Conservation (phyloP, 37 sponge, comb jelly and placozoan genomes). For the Hormiphora californensis region DNA sequence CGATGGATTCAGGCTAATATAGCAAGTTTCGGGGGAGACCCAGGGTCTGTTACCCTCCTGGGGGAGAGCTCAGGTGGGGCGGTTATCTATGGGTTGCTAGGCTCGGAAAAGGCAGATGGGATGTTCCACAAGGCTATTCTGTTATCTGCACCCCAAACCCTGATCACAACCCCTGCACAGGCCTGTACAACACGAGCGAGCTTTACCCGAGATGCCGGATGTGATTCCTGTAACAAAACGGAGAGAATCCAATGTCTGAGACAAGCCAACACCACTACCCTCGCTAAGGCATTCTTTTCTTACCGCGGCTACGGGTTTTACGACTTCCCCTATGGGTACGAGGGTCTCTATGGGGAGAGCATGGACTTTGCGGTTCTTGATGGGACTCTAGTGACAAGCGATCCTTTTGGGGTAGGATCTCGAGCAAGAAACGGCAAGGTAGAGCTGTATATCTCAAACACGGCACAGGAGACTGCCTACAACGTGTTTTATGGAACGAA, state of each 20-base stretch:
- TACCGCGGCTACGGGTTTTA: conserved; percentile 29
- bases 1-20: conserved; percentile 77
- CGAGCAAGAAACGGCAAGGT: background rate
- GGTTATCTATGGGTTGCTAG: conserved; percentile 65
- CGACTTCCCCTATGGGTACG: conserved; percentile 18
- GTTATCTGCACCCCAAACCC: background rate
- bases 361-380: conserved; percentile 27
- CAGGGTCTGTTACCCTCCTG: conserved; percentile 63
- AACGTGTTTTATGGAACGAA: background rate
- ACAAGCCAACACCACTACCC: too few relatives aligned
- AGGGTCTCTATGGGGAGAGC: conserved; percentile 1
- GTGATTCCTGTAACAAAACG: background rate
- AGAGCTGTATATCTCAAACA: background rate
- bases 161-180: background rate
- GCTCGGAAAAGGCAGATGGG: conserved; percentile 61
- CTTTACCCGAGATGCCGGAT: background rate
- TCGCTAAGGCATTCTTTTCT: too few relatives aligned
- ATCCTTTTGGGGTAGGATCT: background rate
- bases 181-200: background rate
- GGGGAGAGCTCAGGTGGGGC: conserved; percentile 89
- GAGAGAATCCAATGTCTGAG: background rate
- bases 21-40: conserved; percentile 74
- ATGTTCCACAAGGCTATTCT: conserved; percentile 66
- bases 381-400: background rate
- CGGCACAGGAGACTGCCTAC: background rate